These are phyloP conservation scores for Engraulis encrasicolus DNA, from an alignment of 2,113 vertebrate genomes.

Conservation along the genomic window DNA sequence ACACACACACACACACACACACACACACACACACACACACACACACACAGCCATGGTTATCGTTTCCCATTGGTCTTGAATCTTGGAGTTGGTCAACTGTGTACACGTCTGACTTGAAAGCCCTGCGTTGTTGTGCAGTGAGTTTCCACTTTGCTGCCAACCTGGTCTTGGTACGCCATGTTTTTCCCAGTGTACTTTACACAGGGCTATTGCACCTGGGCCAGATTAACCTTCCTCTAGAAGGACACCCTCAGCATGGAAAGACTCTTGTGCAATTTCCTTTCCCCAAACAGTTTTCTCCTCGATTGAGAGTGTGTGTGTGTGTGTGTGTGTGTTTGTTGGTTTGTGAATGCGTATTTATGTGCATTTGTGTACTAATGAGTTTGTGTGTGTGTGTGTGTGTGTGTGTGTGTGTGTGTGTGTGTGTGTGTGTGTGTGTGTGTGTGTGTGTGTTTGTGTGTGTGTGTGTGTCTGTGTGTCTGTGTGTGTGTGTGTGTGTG, in stretches of 20 bases:
- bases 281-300: conserved; percentile 44
- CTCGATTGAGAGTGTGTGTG: conserved; percentile 59
- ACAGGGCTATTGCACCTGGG: conserved; percentile 66
- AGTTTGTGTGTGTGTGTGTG: too few species aligned
- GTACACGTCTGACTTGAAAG: background rate
- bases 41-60: background rate
- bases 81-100: background rate
- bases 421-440: too few species aligned
- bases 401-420: background rate
- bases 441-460: background rate
- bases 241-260: conserved; percentile 66
- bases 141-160: background rate
- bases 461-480: background rate
- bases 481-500: background rate
- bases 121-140: background rate
- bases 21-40: background rate
- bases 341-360: background rate
- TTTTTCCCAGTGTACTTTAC: conserved; percentile 67
- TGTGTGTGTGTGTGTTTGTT: too few species aligned
- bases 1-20: background rate
- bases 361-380: too few species aligned
- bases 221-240: conserved; percentile 70
- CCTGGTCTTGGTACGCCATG: background rate
- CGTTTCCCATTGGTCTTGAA: background rate
- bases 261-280: conserved; percentile 70